Percentiles rank a stretch among this genome's conserved stretches.
Conservation (phyloP, 1,140 invertebrate species). For the Drosophila kepulauana region DNA sequence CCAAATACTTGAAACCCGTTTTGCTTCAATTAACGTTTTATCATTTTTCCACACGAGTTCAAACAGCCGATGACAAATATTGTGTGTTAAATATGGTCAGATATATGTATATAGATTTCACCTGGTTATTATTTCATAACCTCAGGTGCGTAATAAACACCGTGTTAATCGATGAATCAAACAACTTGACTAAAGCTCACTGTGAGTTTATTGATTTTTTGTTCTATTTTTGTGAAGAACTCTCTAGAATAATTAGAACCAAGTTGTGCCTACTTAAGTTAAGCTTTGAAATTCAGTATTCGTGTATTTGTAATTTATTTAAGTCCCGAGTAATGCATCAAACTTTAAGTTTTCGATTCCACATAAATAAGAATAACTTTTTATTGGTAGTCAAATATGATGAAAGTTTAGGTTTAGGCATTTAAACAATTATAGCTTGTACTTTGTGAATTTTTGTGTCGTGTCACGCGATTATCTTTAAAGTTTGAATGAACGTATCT, state of each 20-base stretch:
- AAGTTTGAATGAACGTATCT: too few species aligned
- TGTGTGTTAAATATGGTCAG: conserved; percentile 7
- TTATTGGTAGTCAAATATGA: too few species aligned
- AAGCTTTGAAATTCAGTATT: neutral
- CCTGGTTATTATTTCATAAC: conserved; percentile 19
- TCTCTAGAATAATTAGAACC: neutral
- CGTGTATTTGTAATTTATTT: neutral
- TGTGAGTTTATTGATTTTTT: conserved; percentile 6
- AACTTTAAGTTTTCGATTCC: too few species aligned
- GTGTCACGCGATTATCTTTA: too few species aligned
- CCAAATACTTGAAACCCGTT: conserved; percentile 49
- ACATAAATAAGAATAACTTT: too few species aligned
- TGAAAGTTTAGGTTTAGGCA: too few species aligned
- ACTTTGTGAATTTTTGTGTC: too few species aligned
- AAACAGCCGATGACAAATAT: conserved; percentile 47
- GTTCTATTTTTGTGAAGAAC: conserved; percentile 6
- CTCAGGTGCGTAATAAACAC: conserved; percentile 9
- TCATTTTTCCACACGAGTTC: conserved; percentile 24
- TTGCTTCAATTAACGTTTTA: conserved; percentile 45
- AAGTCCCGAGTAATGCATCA: too few species aligned
- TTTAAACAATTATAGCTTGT: too few species aligned
- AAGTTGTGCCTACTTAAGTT: neutral
- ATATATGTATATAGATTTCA: conserved; percentile 3
- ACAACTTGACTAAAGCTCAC: conserved; percentile 5
- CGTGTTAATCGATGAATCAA: conserved; percentile 23